Percentiles rank a stretch among this genome's conserved stretches.
These are phyloP conservation scores for Halocynthia aurantium DNA, from an alignment of 23 tunicate genomes.

Conservation along the genomic window DNA sequence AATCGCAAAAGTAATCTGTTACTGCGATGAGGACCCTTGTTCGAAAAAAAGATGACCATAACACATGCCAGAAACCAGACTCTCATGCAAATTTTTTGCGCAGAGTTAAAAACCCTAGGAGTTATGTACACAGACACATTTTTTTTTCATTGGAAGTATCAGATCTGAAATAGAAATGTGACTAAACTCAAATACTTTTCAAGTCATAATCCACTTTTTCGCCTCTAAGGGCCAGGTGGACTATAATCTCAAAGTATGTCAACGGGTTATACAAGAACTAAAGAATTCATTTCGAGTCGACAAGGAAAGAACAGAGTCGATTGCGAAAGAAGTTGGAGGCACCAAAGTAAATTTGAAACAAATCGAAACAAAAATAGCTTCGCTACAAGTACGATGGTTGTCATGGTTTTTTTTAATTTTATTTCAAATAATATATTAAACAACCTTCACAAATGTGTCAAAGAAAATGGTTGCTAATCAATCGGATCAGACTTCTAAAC, in stretches of 20 bases:
- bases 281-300: slow-evolving; percentile 16
- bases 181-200: too few species aligned
- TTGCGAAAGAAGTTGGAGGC: slow-evolving; percentile 13
- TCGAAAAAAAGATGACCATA: too few species aligned
- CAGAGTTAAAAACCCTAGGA: too few species aligned
- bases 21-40: too few species aligned
- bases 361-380: slow-evolving; percentile 26
- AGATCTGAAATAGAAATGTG: too few species aligned
- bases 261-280: slow-evolving; percentile 20
- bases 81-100: too few species aligned
- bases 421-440: neutral
- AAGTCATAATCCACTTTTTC: neutral
- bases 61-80: too few species aligned
- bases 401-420: neutral
- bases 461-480: slow-evolving; percentile 70
- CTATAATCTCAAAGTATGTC: neutral
- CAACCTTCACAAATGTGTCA: neutral
- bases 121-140: too few species aligned
- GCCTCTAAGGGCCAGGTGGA: slow-evolving; percentile 9
- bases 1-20: too few species aligned
- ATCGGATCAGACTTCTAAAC: slow-evolving; percentile 32
- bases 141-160: too few species aligned
- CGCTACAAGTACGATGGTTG: slow-evolving; percentile 29
- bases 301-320: slow-evolving; percentile 9
- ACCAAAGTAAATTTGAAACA: slow-evolving; percentile 12